Evolutionary conservation across 1,140 invertebrate genomes (phyloP), one percentile per base, ranked within the genome.

Genomic region (Eupristina koningsbergeri): DNA sequence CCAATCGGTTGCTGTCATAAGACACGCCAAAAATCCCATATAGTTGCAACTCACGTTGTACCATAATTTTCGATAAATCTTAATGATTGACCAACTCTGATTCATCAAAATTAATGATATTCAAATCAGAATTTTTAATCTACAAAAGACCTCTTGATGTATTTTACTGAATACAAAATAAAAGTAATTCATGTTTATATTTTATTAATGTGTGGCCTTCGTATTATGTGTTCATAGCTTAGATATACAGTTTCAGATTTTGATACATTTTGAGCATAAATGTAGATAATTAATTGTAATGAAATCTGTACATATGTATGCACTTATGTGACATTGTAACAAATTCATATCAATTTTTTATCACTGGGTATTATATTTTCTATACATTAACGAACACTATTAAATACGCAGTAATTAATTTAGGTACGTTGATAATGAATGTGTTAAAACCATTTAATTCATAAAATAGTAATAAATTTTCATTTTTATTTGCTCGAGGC

Each of bases 11-110:
- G 78, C 76, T 86, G 83, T 80, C 84, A 85, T 1, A 77, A 58
- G 64, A 63, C 82, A 84, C 83, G 81, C 84, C 85, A 64, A 86
- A 85, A 85, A 84, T 83, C 71, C 53, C 64, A 50, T 80, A 69
- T 75, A 58, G 47, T 78, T n/a, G 8, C 22, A 29, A 29, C 39
- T 41, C n/a, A 41, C 9, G 45, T 47, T 9, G 22, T 26, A 29
- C 47, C n/a, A 47, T 29, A n/a, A 69, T 85, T 84, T 36, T 58
- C 81, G n/a, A 83, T 81, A 81, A 86, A 83, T 83, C 69, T 64
- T 50, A 58, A 84, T 84, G 80, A 85, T 64, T 63, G 75, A 82
- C 84, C 85, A 74, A 61, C 74, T 19, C 64, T 36, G 34, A 77
- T 69, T 78, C 63, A 71, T 71, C 31, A 29, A 75, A 85, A 86